Evolutionary conservation across 2,888 invertebrate species (phyloP), one percentile per base, ranked within the genome.

Genomic region (Epistrophe eligans): DNA sequence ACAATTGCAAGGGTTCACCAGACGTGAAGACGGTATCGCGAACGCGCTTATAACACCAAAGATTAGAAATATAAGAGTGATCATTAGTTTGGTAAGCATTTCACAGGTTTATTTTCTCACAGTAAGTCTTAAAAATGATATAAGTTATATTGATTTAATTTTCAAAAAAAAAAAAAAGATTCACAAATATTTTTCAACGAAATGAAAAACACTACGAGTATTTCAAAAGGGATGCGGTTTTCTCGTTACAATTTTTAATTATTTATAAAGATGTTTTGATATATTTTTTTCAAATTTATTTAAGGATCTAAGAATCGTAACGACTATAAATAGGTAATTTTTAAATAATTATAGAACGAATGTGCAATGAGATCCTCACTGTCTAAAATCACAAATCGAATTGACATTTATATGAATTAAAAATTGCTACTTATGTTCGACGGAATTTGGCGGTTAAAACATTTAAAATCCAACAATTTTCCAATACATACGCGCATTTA

Each of bases 321-420:
- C 0, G 9, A 35, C 35, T 8, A 9, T 0, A 35, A 8, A 9
- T 35, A 45, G 10, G 11, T 4, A 32, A 2, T 15, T 28, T 55
- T 15, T 15, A 38, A 6, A 38, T 11, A 19, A 19, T 52, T 70
- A 6, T 40, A 55, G 38, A 40, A 70, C 73, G 55, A 67, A 70
- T 67, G 45, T 79, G 82, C 79, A 87, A 79, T 87, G 84, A 85
- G 88, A 88, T 89, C 88, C 84, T 87, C 88, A 89, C 89, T 89
- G 88, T 82, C 80, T 79, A 84, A 89, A 89, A 82, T 83, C 85
- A 82, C 88, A 88, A 89, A 83, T 81, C 83, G 88, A 87, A 89
- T 89, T 89, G 89, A 81, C 89, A 83, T 89, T 89, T 88, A 88
- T 88, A 88, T 79, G 77, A 72, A 88, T 76, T 84, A 82, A 85